A percentile compares a stretch with the other conserved stretches of the same genome.
phyloP scores from a whole-genome alignment of 2,797 vertebrate genomes.

The Sebastes reedi region DNA sequence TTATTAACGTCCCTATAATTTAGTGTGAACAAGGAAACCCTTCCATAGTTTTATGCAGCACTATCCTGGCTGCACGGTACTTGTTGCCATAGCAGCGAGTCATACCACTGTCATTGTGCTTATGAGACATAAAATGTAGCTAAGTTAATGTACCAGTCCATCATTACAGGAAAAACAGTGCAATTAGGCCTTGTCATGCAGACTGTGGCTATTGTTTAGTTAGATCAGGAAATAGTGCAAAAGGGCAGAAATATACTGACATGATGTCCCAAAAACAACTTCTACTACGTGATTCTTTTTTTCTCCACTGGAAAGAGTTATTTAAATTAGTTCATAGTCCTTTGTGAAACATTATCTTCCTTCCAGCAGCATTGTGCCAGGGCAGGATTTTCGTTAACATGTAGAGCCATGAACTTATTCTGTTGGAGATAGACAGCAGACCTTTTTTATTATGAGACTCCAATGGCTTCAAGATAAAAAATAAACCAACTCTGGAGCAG shows the following conservation, averaged over 20 bases:
- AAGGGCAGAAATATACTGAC: background rate
- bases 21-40: background rate
- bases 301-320: background rate
- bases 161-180: conserved; percentile 2
- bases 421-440: conserved; percentile 7
- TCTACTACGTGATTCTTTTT: background rate
- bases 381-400: conserved; percentile 1
- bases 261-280: background rate
- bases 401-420: background rate
- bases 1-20: background rate
- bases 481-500: background rate
- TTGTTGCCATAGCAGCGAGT: conserved; percentile 64
- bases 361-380: background rate
- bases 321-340: background rate
- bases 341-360: background rate
- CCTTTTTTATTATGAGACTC: conserved; percentile 22
- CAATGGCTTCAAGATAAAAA: conserved; percentile 11
- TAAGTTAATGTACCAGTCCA: conserved; percentile 16
- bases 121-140: conserved; percentile 39
- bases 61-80: background rate
- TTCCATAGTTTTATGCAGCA: conserved; percentile 19
- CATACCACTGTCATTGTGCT: conserved; percentile 38
- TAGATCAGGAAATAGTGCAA: background rate
- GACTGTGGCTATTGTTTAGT: conserved; percentile 12
- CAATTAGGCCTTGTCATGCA: conserved; percentile 15